These are phyloP conservation scores for Microctenopoma lineatum DNA, from an alignment of 2,797 vertebrate species.

Conservation along the genomic window DNA sequence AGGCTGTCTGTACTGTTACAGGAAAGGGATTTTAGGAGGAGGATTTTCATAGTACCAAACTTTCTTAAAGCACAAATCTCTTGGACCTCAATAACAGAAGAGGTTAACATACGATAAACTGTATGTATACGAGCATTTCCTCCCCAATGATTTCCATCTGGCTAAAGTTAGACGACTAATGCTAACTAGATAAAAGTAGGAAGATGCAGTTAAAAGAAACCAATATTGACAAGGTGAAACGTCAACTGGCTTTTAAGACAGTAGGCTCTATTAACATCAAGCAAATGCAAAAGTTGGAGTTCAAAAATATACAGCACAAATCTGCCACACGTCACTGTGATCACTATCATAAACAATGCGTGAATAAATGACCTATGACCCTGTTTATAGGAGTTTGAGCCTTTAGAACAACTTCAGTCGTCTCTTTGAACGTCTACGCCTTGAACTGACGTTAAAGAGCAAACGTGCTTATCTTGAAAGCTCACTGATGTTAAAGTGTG, in stretches of 20 bases:
- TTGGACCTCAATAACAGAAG: neutral
- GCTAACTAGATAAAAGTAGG: too few species aligned
- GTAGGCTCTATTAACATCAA: too few species aligned
- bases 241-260: too few species aligned
- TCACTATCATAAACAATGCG: too few species aligned
- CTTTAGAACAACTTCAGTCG: neutral
- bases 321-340: too few species aligned
- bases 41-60: neutral
- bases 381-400: neutral
- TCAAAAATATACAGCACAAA: too few species aligned
- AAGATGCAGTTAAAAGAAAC: too few species aligned
- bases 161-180: neutral
- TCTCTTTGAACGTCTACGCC: neutral
- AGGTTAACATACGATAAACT: neutral
- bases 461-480: slow-evolving; percentile 4
- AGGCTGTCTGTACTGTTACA: slow-evolving; percentile 4
- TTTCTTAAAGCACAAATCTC: neutral
- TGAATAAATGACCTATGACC: neutral
- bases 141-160: neutral
- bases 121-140: neutral
- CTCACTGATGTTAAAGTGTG: slow-evolving; percentile 3
- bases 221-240: too few species aligned
- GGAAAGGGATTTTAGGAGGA: neutral
- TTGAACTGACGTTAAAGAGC: neutral
- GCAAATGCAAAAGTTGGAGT: too few species aligned